phyloP scores from a whole-genome alignment of 2,797 vertebrate species.

The Acanthurus leucopareius region DNA sequence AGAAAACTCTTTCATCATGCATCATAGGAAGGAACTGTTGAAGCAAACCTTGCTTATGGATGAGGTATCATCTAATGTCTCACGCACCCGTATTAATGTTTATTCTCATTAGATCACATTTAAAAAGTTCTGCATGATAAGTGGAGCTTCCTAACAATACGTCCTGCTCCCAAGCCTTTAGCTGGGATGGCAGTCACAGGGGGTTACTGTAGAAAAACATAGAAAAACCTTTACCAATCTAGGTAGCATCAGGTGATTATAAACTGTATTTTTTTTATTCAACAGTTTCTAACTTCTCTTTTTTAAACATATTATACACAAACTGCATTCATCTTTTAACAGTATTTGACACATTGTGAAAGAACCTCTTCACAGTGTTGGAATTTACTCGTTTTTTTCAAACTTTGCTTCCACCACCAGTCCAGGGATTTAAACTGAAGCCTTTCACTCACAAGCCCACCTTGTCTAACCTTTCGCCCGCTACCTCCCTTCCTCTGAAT shows the following conservation, averaged over 20 bases:
- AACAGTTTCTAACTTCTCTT: not conserved
- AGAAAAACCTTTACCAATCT: slow-evolving; percentile 11
- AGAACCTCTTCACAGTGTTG: not conserved
- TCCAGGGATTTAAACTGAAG: slow-evolving; percentile 28
- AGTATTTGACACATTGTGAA: not conserved
- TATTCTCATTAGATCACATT: slow-evolving; percentile 27
- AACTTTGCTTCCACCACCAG: slow-evolving; percentile 19
- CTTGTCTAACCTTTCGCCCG: slow-evolving; percentile 28
- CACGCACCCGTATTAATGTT: slow-evolving; percentile 33
- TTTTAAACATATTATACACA: not conserved
- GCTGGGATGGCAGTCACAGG: slow-evolving; percentile 6
- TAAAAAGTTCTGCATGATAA: slow-evolving; percentile 20
- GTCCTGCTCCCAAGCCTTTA: slow-evolving; percentile 24
- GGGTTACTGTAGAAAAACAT: slow-evolving; percentile 20
- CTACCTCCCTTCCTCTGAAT: slow-evolving; percentile 9
- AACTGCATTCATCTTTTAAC: not conserved
- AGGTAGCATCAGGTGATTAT: slow-evolving; percentile 6
- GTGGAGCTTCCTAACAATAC: slow-evolving; percentile 27
- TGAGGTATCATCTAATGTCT: slow-evolving; percentile 24
- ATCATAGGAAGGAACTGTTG: slow-evolving; percentile 18
- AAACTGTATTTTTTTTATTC: slow-evolving; percentile 4
- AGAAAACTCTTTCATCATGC: slow-evolving; percentile 51
- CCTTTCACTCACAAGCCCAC: slow-evolving; percentile 23
- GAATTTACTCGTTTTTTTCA: not conserved
- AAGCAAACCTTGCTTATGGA: slow-evolving; percentile 19